These are phyloP conservation scores for Cryptocephalus primarius DNA, from an alignment of 2,888 invertebrate genomes.

Conservation along the genomic window DNA sequence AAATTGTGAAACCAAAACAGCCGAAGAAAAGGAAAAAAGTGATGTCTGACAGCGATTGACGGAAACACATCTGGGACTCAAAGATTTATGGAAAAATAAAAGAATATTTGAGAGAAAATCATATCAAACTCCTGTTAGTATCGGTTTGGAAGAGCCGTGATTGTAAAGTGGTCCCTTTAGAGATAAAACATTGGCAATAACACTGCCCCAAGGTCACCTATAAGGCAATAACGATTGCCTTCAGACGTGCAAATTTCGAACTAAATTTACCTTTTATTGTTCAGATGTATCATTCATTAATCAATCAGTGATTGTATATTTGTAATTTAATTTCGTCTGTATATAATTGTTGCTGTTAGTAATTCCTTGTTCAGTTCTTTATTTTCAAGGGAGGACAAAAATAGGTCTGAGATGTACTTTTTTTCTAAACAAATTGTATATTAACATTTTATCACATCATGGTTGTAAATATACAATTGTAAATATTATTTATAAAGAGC, in stretches of 20 bases:
- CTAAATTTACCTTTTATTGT: background rate
- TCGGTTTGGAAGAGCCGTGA: no score
- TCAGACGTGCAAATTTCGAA: background rate
- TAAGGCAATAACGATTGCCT: slow-evolving; percentile 13
- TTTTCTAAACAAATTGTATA: slow-evolving; percentile 33
- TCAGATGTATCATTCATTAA: background rate
- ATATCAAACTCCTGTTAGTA: no score
- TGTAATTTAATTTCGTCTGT: slow-evolving; percentile 32
- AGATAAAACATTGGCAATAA: slow-evolving; percentile 7
- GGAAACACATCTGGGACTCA: slow-evolving; percentile 17
- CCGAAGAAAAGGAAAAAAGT: slow-evolving; percentile 87
- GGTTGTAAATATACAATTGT: slow-evolving; percentile 35
- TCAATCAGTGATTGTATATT: slow-evolving; percentile 16
- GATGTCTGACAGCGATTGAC: slow-evolving; percentile 89
- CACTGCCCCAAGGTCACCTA: slow-evolving; percentile 26
- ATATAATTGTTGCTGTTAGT: slow-evolving; percentile 36
- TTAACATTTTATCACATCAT: slow-evolving; percentile 34
- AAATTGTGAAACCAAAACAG: slow-evolving; percentile 82
- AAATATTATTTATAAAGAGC: slow-evolving; percentile 34
- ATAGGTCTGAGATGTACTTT: slow-evolving; percentile 22
- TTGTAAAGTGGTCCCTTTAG: background rate
- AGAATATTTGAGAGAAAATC: no score
- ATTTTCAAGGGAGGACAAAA: slow-evolving; percentile 24
- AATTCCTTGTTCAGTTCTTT: slow-evolving; percentile 25
- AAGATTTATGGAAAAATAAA: no score